phyloP scores from a whole-genome alignment of 2,888 invertebrate species.

The Muscina levida region DNA sequence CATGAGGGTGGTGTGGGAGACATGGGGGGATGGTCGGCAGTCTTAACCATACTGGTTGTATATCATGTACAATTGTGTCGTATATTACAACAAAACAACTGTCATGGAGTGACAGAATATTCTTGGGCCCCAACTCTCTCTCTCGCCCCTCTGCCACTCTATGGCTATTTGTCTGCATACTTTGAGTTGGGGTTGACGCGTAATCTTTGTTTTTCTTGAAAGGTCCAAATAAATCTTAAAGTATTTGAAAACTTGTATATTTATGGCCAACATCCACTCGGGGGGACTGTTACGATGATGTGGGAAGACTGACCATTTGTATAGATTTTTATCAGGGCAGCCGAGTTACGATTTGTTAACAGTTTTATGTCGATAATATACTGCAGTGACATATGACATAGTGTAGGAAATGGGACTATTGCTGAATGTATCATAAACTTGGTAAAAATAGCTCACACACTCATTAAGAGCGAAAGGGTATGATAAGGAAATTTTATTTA shows the following conservation, averaged over 20 bases:
- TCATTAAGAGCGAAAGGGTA: no score
- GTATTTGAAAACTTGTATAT: conserved; percentile 15
- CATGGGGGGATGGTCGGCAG: no score
- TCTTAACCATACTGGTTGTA: conserved; percentile 18
- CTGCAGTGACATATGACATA: no score
- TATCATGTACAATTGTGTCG: conserved; percentile 39
- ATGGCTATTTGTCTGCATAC: background rate
- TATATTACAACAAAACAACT: conserved; percentile 48
- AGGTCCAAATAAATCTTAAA: conserved; percentile 15
- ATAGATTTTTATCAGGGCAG: conserved; percentile 19
- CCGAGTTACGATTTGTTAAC: conserved; percentile 27
- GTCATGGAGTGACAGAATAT: conserved; percentile 50
- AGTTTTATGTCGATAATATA: conserved; percentile 1
- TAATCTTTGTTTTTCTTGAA: conserved; percentile 4
- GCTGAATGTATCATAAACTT: no score
- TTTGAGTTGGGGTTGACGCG: background rate
- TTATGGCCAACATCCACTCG: conserved; percentile 21
- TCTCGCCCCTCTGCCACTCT: background rate
- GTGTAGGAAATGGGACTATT: no score
- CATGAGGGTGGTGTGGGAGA: background rate
- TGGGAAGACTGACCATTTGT: conserved; percentile 13
- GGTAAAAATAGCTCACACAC: no score
- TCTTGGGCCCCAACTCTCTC: conserved; percentile 4
- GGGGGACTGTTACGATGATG: background rate
- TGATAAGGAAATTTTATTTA: no score